phyloP scores from a whole-genome alignment of 2,888 invertebrate genomes.

The Pecten maximus region DNA sequence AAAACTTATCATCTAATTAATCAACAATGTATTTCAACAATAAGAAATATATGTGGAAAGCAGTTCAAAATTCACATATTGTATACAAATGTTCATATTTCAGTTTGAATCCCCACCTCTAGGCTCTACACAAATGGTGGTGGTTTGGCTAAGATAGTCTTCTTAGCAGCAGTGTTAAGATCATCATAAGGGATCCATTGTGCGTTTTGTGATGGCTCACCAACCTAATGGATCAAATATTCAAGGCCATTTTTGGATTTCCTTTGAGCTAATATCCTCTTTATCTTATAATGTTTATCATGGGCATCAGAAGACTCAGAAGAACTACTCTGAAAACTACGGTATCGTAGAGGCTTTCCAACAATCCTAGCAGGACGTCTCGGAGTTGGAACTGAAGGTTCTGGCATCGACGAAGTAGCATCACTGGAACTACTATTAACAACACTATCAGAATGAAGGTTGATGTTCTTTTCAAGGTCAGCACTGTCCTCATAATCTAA shows the following conservation, averaged over 20 bases:
- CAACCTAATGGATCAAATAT: background rate
- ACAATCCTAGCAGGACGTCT: background rate
- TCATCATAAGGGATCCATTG: no score
- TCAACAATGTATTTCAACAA: background rate
- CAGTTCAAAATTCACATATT: background rate
- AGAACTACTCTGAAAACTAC: background rate
- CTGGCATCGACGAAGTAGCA: background rate
- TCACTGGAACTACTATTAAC: no score
- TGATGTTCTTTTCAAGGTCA: background rate
- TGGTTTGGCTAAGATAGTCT: background rate
- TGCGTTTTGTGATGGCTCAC: background rate
- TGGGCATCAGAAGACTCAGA: background rate
- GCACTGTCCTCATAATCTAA: background rate
- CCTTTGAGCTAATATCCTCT: background rate
- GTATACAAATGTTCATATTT: background rate
- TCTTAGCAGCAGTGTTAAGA: background rate
- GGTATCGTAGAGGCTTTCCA: background rate
- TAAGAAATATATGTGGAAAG: background rate
- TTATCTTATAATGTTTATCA: background rate
- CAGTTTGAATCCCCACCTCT: background rate
- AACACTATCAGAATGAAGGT: background rate
- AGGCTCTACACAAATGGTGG: background rate
- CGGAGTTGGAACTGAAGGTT: background rate
- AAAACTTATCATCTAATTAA: background rate
- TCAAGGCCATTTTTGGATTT: background rate